Base-by-base conservation (phyloP, 2,888 invertebrate species). In the Cheilosia variabilis region DNA sequence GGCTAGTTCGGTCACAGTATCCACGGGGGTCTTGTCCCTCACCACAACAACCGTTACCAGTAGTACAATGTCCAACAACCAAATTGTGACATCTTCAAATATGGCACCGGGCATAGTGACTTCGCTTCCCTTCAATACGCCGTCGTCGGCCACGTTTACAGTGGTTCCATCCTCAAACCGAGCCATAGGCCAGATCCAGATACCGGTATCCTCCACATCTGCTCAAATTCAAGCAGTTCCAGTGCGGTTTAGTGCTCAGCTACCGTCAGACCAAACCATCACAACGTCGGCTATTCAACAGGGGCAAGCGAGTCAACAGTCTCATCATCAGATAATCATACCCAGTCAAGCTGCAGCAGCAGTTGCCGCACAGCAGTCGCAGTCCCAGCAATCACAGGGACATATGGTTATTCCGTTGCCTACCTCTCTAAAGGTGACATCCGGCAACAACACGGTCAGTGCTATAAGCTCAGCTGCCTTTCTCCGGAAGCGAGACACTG, bases 401-500 rank as follows among this genome's bases (percentile, higher is more conserved):
- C 87, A 87, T 22, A 87, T 88, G 73, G 87, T 88, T n/a, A 88
- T 88, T 55, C 84, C 88, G 5, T 80, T 88, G 84, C 75, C 84
- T 43, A 89, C 92, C 9, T 90, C 92, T 10, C 90, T 91, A 41
- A 91, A 91, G 82, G 90, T 90, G 13, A 90, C 91, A 0, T 88
- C 91, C 2, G 84, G 88, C 1, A 88, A 88, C 13, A 89, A 84
- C 31, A 87, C 88, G n/a, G 88, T 88, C 41, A 88, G 88, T 53
- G 88, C 89, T 1, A n/a, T 89, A 43, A 86, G 87, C 15, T 71
- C 84, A 2, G 89, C 91, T 13, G 97, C 89, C 96, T 98, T 93
- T 93, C 88, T 98, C 77, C 94, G 98, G 80, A 98, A 98, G 93
- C 94, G 98, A 47, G 98, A 98, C 88, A 94, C 95, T 63, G 98